These are phyloP conservation scores for Pyrgilauda ruficollis DNA, from an alignment of 2,113 vertebrate genomes.

Conservation along the genomic window DNA sequence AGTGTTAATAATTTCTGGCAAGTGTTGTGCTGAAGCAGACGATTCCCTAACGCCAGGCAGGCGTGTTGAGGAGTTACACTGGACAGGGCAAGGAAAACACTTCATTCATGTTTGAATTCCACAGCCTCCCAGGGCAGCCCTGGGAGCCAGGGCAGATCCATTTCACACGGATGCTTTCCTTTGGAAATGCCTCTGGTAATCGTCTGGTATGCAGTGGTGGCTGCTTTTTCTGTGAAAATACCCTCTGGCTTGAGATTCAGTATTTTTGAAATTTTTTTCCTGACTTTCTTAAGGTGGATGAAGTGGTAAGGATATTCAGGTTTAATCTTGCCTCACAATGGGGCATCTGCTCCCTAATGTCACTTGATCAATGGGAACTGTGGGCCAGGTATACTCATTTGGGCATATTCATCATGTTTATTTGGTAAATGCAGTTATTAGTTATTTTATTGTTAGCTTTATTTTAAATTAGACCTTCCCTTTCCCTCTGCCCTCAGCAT, in stretches of 20 bases:
- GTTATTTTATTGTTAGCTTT: background rate
- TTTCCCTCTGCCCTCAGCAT: rapidly evolving
- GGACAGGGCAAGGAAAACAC: constrained; percentile 7
- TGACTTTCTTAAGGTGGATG: background rate
- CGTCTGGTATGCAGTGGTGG: rapidly evolving
- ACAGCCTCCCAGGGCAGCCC: rapidly evolving
- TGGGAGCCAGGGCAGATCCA: background rate
- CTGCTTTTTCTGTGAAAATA: background rate
- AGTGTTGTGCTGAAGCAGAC: constrained; percentile 43
- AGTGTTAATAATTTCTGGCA: constrained; percentile 53
- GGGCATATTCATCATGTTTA: background rate
- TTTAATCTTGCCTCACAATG: background rate
- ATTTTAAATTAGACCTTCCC: background rate
- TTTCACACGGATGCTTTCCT: background rate
- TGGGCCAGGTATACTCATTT: background rate
- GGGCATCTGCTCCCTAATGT: background rate
- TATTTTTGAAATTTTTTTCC: too few species aligned
- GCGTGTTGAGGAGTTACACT: background rate
- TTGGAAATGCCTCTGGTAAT: background rate
- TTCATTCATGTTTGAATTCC: background rate
- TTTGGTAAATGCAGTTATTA: background rate
- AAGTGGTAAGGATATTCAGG: background rate
- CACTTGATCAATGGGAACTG: background rate
- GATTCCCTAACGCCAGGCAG: background rate
- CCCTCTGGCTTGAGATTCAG: background rate